Evolutionary conservation across 1,140 invertebrate genomes (phyloP).

Genomic region (Ylistrum balloti): DNA sequence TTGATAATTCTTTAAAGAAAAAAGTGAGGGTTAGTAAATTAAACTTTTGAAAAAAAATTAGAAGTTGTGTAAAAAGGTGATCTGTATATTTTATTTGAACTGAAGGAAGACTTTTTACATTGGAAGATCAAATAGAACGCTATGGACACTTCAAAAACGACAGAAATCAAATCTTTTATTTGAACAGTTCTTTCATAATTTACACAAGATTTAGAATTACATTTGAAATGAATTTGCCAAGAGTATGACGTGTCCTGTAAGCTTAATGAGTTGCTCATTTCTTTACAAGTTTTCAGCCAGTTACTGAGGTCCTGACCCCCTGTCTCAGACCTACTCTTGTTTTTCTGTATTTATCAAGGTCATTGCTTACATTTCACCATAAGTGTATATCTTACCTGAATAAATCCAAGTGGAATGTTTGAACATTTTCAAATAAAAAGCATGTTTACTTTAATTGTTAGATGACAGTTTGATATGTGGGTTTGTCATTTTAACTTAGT

Average conservation of each 20-base stretch:
- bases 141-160: not conserved
- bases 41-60: too few species aligned
- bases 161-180: slow-evolving; percentile 7
- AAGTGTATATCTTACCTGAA: not conserved
- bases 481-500: too few species aligned
- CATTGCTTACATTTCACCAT: not conserved
- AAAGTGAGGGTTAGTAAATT: too few species aligned
- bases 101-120: too few species aligned
- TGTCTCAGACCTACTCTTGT: not conserved
- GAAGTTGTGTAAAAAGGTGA: too few species aligned
- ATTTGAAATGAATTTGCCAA: not conserved
- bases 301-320: not conserved
- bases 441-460: too few species aligned
- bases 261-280: not conserved
- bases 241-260: not conserved
- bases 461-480: too few species aligned
- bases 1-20: too few species aligned
- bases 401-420: too few species aligned
- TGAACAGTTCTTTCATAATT: not conserved
- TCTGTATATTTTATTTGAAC: too few species aligned
- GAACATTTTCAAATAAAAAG: too few species aligned
- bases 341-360: slow-evolving; percentile 24
- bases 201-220: not conserved
- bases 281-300: not conserved
- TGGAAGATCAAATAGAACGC: not conserved